phyloP scores from a whole-genome alignment of 2,888 invertebrate genomes.

The Liodrosophila aerea region DNA sequence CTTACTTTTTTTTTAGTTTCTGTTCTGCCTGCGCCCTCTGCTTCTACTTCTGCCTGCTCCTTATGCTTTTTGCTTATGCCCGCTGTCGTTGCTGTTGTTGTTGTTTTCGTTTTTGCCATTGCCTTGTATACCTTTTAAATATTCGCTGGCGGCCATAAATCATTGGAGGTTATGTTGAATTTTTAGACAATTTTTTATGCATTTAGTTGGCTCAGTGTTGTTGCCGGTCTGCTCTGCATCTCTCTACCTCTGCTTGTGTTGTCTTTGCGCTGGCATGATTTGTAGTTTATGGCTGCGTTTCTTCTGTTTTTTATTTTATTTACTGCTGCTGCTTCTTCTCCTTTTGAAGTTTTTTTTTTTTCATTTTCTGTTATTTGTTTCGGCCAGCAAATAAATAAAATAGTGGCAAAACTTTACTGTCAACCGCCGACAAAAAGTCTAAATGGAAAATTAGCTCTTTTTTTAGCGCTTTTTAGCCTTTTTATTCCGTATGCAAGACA shows the following conservation, averaged over 20 bases:
- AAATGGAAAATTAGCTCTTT: slow-evolving; percentile 57
- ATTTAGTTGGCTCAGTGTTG: slow-evolving; percentile 47
- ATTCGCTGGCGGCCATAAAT: slow-evolving; percentile 80
- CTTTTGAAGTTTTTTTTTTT: slow-evolving; percentile 18
- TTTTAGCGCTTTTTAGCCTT: no score
- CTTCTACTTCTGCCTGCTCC: neutral
- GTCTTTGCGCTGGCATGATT: slow-evolving; percentile 70
- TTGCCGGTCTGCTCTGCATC: slow-evolving; percentile 35
- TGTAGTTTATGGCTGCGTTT: slow-evolving; percentile 73
- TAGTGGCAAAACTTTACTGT: slow-evolving; percentile 59
- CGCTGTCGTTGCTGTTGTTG: neutral
- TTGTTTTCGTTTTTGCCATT: slow-evolving; percentile 13
- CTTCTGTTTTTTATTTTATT: slow-evolving; percentile 14
- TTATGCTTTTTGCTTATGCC: neutral
- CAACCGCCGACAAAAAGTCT: slow-evolving; percentile 38
- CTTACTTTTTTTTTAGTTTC: slow-evolving; percentile 12
- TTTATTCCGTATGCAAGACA: no score
- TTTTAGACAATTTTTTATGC: slow-evolving; percentile 75
- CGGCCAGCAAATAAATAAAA: slow-evolving; percentile 66
- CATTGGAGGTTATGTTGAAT: slow-evolving; percentile 81
- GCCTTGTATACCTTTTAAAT: slow-evolving; percentile 77
- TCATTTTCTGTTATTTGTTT: slow-evolving; percentile 42
- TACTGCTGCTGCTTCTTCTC: slow-evolving; percentile 4
- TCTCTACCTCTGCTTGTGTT: slow-evolving; percentile 29
- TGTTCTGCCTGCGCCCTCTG: slow-evolving; percentile 6